A percentile compares a stretch with the other conserved stretches of the same genome.
phyloP scores from a whole-genome alignment of 2,113 vertebrate genomes.

The Poeciliopsis occidentalis region DNA sequence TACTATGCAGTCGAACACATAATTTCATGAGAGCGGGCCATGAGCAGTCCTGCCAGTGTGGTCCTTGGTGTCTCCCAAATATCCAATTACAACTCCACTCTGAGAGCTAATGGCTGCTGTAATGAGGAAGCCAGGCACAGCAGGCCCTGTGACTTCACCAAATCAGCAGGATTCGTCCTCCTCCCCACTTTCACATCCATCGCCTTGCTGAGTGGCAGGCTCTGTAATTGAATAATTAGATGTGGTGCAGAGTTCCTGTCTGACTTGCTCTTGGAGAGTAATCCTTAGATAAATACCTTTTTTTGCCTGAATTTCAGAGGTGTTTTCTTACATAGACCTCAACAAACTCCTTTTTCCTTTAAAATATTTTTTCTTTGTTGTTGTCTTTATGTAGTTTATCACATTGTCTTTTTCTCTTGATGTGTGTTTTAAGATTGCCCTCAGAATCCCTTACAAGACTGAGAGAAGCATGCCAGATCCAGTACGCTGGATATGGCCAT shows the following conservation, averaged over 20 bases:
- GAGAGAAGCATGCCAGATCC: background rate
- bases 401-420: background rate
- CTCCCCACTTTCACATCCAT: slow-evolving; percentile 24
- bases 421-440: slow-evolving; percentile 3
- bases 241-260: slow-evolving; percentile 92
- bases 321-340: slow-evolving; percentile 69
- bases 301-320: slow-evolving; percentile 86
- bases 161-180: slow-evolving; percentile 81
- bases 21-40: slow-evolving; percentile 75
- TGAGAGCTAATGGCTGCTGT: slow-evolving; percentile 98
- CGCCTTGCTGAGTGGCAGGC: slow-evolving; percentile 82
- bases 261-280: slow-evolving; percentile 95
- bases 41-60: slow-evolving; percentile 82
- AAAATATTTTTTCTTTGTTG: slow-evolving; percentile 4
- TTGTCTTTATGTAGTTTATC: background rate
- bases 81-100: slow-evolving; percentile 96
- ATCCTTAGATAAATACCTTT: slow-evolving; percentile 99
- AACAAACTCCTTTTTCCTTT: slow-evolving; percentile 8
- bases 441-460: slow-evolving; percentile 14
- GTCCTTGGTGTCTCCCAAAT: slow-evolving; percentile 91
- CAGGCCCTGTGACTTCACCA: slow-evolving; percentile 89
- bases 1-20: slow-evolving; percentile 18
- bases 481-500: too few relatives aligned
- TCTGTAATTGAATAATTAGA: slow-evolving; percentile 99
- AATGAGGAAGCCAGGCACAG: slow-evolving; percentile 93